Evolutionary conservation across 2,113 vertebrate species (phyloP).

Genomic region (Megaceryle maxima): DNA sequence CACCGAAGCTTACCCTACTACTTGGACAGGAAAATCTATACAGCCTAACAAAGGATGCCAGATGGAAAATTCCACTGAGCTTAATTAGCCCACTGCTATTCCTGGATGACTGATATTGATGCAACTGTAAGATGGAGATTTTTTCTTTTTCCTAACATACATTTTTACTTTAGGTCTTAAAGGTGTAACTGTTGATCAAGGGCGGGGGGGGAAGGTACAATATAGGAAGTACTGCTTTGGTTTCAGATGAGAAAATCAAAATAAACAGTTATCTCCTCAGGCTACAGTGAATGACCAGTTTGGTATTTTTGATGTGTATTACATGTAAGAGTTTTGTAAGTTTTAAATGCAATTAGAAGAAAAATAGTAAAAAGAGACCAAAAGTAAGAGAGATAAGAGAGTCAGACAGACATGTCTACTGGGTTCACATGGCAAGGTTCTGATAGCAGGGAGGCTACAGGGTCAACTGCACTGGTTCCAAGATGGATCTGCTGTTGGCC

Average conservation of each 20-base stretch:
- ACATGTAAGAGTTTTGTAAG: background rate
- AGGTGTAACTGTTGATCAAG: background rate
- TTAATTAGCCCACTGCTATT: constrained; percentile 57
- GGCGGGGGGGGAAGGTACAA: background rate
- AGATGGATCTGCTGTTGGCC: background rate
- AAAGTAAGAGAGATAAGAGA: background rate
- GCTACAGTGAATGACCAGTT: background rate
- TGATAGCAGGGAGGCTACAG: background rate
- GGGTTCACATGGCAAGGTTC: background rate
- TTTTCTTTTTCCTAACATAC: background rate
- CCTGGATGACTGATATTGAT: constrained; percentile 32
- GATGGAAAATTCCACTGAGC: constrained; percentile 68
- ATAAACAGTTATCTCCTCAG: background rate
- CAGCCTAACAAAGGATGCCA: constrained; percentile 49
- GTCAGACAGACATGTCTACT: background rate
- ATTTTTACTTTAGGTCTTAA: constrained; percentile 10
- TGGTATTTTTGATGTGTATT: background rate
- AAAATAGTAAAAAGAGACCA: background rate
- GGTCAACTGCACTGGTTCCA: background rate
- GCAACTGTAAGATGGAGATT: background rate
- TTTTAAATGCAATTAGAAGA: background rate
- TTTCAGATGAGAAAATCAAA: background rate
- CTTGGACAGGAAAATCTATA: constrained; percentile 37
- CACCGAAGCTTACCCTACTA: constrained; percentile 27
- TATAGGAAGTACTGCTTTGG: background rate